Evolutionary conservation across 2,888 invertebrate genomes (phyloP).

Genomic region (Ypsolopha scabrella): DNA sequence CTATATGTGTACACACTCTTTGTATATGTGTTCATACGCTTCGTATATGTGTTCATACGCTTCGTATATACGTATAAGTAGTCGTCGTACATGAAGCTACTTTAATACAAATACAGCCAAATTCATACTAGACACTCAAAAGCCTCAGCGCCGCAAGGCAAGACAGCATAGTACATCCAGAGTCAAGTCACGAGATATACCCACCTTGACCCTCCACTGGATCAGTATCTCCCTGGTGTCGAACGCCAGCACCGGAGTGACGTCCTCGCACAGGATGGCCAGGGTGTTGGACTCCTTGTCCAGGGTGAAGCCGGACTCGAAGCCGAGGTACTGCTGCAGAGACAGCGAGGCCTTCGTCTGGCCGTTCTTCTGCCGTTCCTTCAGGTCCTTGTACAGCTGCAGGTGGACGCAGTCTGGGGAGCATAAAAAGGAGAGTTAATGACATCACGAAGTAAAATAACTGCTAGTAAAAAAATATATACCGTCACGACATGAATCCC

Average conservation of each 20-base stretch:
- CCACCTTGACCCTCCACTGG: slow-evolving; percentile 81
- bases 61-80: too few relatives aligned
- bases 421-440: slow-evolving; percentile 12
- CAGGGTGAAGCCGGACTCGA: slow-evolving; percentile 88
- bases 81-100: too few relatives aligned
- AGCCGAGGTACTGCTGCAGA: slow-evolving; percentile 87
- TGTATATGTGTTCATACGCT: too few relatives aligned
- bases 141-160: too few relatives aligned
- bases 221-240: slow-evolving; percentile 88
- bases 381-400: slow-evolving; percentile 89
- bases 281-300: slow-evolving; percentile 93
- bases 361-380: slow-evolving; percentile 88
- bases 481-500: too few relatives aligned
- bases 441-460: too few relatives aligned
- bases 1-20: too few relatives aligned
- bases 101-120: too few relatives aligned
- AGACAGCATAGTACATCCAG: too few relatives aligned
- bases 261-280: slow-evolving; percentile 89
- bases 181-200: slow-evolving; percentile 1
- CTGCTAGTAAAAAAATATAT: too few relatives aligned
- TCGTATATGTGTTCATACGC: too few relatives aligned
- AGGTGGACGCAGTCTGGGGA: slow-evolving; percentile 89
- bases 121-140: too few relatives aligned
- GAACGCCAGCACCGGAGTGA: slow-evolving; percentile 87
- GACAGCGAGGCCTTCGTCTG: slow-evolving; percentile 90